Evolutionary conservation across 2,113 vertebrate species (phyloP).

Genomic region (Phocoena phocoena): DNA sequence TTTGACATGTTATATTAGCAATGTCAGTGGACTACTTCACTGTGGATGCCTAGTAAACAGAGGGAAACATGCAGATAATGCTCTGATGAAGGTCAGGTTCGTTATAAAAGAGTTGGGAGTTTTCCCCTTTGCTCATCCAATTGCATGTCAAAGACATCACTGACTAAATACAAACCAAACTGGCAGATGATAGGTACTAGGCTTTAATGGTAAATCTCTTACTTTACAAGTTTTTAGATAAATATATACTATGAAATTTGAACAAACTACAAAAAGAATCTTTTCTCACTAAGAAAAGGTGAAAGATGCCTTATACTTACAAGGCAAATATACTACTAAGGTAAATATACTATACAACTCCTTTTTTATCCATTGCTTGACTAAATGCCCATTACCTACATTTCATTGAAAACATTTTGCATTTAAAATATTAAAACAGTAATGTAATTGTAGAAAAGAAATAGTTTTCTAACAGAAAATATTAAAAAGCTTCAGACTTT

Average conservation of each 20-base stretch:
- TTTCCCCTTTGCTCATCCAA: background rate
- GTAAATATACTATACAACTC: background rate
- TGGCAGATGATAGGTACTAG: background rate
- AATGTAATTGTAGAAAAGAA: background rate
- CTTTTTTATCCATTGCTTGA: background rate
- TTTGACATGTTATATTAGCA: background rate
- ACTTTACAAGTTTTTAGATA: background rate
- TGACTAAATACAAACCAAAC: background rate
- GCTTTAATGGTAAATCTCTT: background rate
- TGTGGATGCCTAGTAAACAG: background rate
- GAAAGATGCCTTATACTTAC: background rate
- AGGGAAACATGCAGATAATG: background rate
- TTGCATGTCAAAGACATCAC: background rate
- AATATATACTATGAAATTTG: background rate
- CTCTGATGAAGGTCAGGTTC: background rate
- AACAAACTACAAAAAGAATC: background rate
- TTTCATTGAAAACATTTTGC: background rate
- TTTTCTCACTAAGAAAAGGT: background rate
- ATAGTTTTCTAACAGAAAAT: conserved; percentile 6
- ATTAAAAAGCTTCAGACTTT: background rate
- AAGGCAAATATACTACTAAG: background rate
- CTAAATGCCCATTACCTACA: background rate
- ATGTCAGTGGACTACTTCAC: background rate
- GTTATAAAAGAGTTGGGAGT: background rate
- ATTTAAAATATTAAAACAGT: background rate